These are phyloP conservation scores for Hexactinellida sp. DNA, from an alignment of 37 sponge, comb jelly and placozoan species.

Conservation along the genomic window DNA sequence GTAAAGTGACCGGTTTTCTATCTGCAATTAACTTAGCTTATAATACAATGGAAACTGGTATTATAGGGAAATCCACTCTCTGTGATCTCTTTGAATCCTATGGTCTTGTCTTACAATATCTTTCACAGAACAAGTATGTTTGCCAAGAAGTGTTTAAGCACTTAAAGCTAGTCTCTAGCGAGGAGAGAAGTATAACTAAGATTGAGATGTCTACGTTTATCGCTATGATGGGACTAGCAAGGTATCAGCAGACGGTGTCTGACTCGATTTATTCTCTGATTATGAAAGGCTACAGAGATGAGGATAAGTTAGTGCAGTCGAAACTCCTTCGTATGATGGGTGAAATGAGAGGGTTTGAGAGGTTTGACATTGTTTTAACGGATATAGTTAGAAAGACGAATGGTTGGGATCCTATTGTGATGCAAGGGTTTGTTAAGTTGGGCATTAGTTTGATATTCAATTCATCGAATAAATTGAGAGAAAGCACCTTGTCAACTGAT, in stretches of 20 bases:
- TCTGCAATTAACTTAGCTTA: neutral
- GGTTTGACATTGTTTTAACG: neutral
- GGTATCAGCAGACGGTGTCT: neutral
- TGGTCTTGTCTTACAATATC: neutral
- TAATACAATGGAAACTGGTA: neutral
- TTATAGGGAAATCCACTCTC: neutral
- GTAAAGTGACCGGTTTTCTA: neutral
- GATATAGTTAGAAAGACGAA: neutral
- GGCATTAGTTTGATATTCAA: neutral
- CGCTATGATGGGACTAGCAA: neutral
- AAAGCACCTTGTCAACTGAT: neutral
- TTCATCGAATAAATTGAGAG: neutral
- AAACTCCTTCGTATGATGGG: neutral
- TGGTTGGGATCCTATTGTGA: neutral
- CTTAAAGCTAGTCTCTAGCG: neutral
- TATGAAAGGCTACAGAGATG: neutral
- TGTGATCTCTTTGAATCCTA: neutral
- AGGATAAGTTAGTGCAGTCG: neutral
- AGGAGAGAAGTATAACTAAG: neutral
- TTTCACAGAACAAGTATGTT: neutral
- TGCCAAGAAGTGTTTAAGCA: neutral
- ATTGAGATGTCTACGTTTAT: neutral
- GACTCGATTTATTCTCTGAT: neutral
- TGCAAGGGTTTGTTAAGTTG: neutral
- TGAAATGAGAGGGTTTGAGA: neutral